Base-by-base conservation (phyloP, 2,113 vertebrate species). In the Cavia porcellus region DNA sequence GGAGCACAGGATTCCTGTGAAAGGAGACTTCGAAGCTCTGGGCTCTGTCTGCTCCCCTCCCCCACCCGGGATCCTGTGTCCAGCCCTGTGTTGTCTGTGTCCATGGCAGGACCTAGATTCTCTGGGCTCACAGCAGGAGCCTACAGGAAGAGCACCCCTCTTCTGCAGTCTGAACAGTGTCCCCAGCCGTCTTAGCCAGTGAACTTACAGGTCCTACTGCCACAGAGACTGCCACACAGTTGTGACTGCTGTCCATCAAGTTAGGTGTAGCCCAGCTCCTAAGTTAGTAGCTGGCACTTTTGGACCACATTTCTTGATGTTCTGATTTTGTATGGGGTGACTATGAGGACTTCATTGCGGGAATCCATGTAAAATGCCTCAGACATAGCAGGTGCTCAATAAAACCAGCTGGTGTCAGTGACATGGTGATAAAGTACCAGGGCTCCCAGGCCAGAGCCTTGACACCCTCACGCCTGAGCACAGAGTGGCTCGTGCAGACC, bases 181-280 rank as follows among this genome's bases (percentile, higher is more conserved):
- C 66, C 3, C 24, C 35, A 59, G 28, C 68, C 1, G 3, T 24
- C 17, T 84, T 22, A 0, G 17, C 59, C 57, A 0, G 45, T 52
- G 79, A 9, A 0, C 1, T 52, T 59, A 79, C 79, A 55, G 30
- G 38, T 80, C 24, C 47, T 32, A 1, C 62, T 8, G 20, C 4
- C 1, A 1, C 0, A 0, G 2, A 25, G 32, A 3, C 15, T 17
- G 28, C 20, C 17, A 50, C 7, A 22, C 0, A n/a, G 57, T 0
- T 0, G 42, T 35, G 24, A 50, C 55, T 62, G 59, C 35, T 77
- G 38, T 32, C 55, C 22, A 0, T 38, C 75, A 28, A 20, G 52
- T 82, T 57, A 47, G 55, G 24, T 10, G 45, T 52, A 12, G 4
- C 55, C 86, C 5, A 7, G 55, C 55, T 45, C 47, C 32, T 20